Evolutionary conservation across 2,797 vertebrate species (phyloP).

Genomic region (Squalus acanthias): DNA sequence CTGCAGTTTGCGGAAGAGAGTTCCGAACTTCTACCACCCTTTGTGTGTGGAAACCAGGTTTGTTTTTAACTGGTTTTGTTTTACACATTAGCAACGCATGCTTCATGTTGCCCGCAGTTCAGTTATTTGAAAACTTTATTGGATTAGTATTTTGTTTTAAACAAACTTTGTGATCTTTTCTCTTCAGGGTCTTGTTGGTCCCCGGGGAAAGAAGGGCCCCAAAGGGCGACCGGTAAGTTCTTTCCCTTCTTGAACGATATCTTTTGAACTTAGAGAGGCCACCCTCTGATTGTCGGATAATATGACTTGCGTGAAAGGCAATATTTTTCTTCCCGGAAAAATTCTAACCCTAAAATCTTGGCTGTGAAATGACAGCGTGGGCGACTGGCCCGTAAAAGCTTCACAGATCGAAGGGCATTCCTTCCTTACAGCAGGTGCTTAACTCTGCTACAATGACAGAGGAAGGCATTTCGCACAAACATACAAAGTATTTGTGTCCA

Average conservation of each 20-base stretch:
- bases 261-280: not conserved
- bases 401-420: not conserved
- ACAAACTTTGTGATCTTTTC: conserved; percentile 38
- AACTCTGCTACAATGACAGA: not conserved
- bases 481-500: not conserved
- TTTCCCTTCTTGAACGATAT: not conserved
- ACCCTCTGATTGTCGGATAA: too few relatives aligned
- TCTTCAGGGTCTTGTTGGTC: conserved; percentile 76
- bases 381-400: not conserved
- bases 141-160: not conserved
- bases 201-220: conserved; percentile 74
- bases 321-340: not conserved
- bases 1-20: too few relatives aligned
- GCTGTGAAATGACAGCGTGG: not conserved
- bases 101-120: not conserved
- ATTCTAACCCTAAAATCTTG: not conserved
- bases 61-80: not conserved
- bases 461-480: not conserved
- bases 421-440: not conserved
- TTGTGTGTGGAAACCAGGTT: too few relatives aligned
- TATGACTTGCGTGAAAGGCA: not conserved
- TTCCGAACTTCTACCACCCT: too few relatives aligned
- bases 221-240: conserved; percentile 82
- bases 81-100: not conserved
- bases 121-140: not conserved